phyloP scores from a whole-genome alignment of 1,140 invertebrate genomes.

The Piezodorus guildinii region DNA sequence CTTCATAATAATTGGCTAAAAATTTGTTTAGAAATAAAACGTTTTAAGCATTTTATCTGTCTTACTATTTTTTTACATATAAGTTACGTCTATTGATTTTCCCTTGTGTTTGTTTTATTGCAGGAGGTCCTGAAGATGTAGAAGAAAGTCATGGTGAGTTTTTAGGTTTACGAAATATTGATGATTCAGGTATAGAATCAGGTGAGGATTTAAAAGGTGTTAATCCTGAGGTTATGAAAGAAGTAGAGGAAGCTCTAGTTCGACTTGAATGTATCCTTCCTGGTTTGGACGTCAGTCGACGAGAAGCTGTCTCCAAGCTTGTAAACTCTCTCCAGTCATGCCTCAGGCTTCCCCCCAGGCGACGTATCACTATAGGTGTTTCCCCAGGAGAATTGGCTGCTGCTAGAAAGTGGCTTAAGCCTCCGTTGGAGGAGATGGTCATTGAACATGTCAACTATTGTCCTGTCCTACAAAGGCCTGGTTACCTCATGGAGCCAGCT shows the following conservation, averaged over 20 bases:
- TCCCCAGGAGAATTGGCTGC: slow-evolving; percentile 62
- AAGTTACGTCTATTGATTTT: too few species aligned
- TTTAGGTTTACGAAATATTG: slow-evolving; percentile 33
- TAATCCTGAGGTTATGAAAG: slow-evolving; percentile 45
- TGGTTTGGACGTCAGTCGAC: slow-evolving; percentile 39
- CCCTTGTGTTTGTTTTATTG: not conserved
- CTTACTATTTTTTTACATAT: too few species aligned
- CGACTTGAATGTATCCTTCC: slow-evolving; percentile 59
- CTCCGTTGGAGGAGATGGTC: slow-evolving; percentile 8
- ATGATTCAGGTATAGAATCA: slow-evolving; percentile 55
- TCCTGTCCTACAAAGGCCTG: slow-evolving; percentile 22
- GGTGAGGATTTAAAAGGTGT: slow-evolving; percentile 42
- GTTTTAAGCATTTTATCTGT: too few species aligned
- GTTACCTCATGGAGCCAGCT: slow-evolving; percentile 20
- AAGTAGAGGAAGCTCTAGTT: slow-evolving; percentile 64
- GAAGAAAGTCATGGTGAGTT: slow-evolving; percentile 39
- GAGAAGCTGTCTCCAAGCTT: slow-evolving; percentile 53
- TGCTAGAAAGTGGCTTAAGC: slow-evolving; percentile 56
- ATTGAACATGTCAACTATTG: slow-evolving; percentile 5
- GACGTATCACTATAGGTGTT: slow-evolving; percentile 68
- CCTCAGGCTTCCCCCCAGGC: slow-evolving; percentile 38
- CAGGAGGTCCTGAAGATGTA: slow-evolving; percentile 15
- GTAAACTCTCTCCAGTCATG: slow-evolving; percentile 63
- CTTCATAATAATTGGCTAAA: too few species aligned
- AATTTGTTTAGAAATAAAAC: too few species aligned